These are phyloP conservation scores for Forficula auricularia DNA, from an alignment of 1,140 invertebrate species.

Conservation along the genomic window DNA sequence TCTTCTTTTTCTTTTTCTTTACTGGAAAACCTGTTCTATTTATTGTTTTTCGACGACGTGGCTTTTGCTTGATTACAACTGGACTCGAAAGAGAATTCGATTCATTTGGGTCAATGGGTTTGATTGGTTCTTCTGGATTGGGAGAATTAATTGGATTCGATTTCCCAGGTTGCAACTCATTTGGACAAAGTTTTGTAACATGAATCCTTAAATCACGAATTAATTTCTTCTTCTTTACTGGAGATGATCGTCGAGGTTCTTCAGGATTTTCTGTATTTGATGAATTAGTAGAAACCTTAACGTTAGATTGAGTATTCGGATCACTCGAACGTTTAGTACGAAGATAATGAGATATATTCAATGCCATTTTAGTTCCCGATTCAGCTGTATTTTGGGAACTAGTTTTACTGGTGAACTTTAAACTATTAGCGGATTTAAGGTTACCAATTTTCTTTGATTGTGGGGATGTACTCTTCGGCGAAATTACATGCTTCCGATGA, in stretches of 20 bases:
- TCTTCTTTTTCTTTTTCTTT: slow-evolving; percentile 68
- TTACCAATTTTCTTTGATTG: too few relatives aligned
- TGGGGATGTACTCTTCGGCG: too few relatives aligned
- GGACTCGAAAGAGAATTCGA: slow-evolving; percentile 16
- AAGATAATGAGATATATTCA: background rate
- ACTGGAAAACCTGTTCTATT: slow-evolving; percentile 76
- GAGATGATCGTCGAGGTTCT: slow-evolving; percentile 4
- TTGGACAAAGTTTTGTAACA: slow-evolving; percentile 28
- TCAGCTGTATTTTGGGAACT: too few relatives aligned
- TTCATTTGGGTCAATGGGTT: slow-evolving; percentile 15
- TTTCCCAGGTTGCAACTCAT: slow-evolving; percentile 21
- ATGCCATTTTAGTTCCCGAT: too few relatives aligned
- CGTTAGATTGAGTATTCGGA: too few relatives aligned
- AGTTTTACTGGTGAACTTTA: too few relatives aligned
- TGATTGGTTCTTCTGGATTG: slow-evolving; percentile 20
- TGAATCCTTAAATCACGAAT: slow-evolving; percentile 34
- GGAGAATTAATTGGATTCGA: slow-evolving; percentile 10
- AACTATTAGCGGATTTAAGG: too few relatives aligned
- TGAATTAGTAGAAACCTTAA: too few relatives aligned
- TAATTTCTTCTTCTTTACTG: slow-evolving; percentile 31
- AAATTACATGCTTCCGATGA: too few relatives aligned
- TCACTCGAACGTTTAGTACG: slow-evolving; percentile 1
- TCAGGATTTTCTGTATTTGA: background rate
- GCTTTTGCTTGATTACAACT: slow-evolving; percentile 37
- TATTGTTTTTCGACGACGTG: slow-evolving; percentile 52